These are phyloP conservation scores for Electrophaes corylata DNA, from an alignment of 2,888 invertebrate genomes.

Conservation along the genomic window DNA sequence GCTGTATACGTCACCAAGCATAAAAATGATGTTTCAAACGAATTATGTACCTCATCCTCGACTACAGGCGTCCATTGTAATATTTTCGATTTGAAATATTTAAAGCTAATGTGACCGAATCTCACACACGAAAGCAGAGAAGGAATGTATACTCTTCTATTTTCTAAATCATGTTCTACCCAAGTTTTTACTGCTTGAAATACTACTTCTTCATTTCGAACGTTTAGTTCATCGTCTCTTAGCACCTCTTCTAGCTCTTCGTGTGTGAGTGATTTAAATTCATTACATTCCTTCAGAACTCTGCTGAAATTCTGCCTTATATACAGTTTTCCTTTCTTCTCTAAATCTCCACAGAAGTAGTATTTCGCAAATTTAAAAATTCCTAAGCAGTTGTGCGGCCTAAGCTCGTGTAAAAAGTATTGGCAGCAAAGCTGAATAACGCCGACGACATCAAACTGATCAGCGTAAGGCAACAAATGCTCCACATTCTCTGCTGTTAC, in stretches of 20 bases:
- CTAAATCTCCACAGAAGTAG: slow-evolving; percentile 88
- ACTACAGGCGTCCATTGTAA: slow-evolving; percentile 81
- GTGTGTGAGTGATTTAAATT: slow-evolving; percentile 85
- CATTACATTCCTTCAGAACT: slow-evolving; percentile 85
- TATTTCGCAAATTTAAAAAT: slow-evolving; percentile 88
- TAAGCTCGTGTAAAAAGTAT: slow-evolving; percentile 86
- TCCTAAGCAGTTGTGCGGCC: slow-evolving; percentile 88
- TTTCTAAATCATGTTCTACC: slow-evolving; percentile 85
- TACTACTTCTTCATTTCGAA: slow-evolving; percentile 88
- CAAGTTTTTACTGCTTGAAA: slow-evolving; percentile 90
- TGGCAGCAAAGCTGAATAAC: slow-evolving; percentile 88
- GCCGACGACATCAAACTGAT: slow-evolving; percentile 89
- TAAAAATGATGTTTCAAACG: background rate
- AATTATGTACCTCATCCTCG: slow-evolving; percentile 71
- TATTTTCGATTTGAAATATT: slow-evolving; percentile 84
- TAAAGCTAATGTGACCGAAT: slow-evolving; percentile 86
- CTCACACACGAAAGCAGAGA: slow-evolving; percentile 86
- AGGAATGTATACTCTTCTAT: slow-evolving; percentile 82
- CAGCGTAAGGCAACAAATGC: slow-evolving; percentile 87
- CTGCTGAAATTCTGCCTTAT: slow-evolving; percentile 85
- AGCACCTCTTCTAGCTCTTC: slow-evolving; percentile 87
- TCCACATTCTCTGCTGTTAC: slow-evolving; percentile 88
- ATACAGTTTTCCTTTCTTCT: slow-evolving; percentile 84
- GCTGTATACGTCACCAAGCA: background rate
- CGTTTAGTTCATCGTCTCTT: slow-evolving; percentile 89